Conservation (phyloP, 2,797 vertebrate species). For the Morus bassanus region DNA sequence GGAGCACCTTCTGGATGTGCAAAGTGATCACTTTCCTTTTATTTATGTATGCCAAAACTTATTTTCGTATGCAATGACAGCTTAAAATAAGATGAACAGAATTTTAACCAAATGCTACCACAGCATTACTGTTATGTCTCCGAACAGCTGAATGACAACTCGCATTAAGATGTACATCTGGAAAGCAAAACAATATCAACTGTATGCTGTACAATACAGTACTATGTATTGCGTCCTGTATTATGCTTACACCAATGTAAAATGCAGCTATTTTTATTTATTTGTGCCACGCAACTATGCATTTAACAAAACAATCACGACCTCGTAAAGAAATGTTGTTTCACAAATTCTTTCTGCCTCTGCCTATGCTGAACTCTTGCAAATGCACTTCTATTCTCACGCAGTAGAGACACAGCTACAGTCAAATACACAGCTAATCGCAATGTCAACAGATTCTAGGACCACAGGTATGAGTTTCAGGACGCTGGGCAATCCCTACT, state of each 20-base stretch:
- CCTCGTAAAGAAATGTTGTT: background rate
- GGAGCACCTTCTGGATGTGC: background rate
- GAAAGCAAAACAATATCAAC: background rate
- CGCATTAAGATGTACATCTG: background rate
- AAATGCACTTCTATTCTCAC: background rate
- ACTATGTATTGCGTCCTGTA: background rate
- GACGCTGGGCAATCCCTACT: background rate
- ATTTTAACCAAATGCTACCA: constrained; percentile 18
- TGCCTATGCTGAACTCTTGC: background rate
- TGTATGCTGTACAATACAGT: background rate
- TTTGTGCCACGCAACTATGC: background rate
- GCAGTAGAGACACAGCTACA: background rate
- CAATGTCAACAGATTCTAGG: background rate
- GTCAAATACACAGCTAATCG: background rate
- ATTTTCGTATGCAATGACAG: background rate
- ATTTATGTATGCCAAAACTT: background rate
- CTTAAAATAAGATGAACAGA: background rate
- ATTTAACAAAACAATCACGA: background rate
- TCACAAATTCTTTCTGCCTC: background rate
- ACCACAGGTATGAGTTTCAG: background rate
- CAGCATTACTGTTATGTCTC: background rate
- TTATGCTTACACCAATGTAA: background rate
- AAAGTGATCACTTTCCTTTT: background rate
- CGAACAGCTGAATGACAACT: background rate
- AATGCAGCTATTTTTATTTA: background rate